These are phyloP conservation scores for Amblyopsis rosae DNA, from an alignment of 2,113 vertebrate genomes.

Conservation along the genomic window DNA sequence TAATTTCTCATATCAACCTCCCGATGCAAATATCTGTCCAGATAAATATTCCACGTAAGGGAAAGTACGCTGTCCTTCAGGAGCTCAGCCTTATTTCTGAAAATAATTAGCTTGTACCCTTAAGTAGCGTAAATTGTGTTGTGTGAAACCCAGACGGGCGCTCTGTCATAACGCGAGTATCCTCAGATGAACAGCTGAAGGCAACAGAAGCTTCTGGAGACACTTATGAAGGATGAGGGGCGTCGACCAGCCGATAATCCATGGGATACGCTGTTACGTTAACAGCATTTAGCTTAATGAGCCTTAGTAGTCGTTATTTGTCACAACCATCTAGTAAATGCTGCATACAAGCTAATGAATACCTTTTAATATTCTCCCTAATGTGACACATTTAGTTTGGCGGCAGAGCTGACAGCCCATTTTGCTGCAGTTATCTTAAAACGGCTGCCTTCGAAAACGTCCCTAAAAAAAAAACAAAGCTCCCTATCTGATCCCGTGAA, in stretches of 20 bases:
- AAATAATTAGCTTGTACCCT: not conserved
- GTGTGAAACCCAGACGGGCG: not conserved
- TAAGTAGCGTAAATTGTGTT: not conserved
- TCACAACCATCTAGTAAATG: constrained; percentile 15
- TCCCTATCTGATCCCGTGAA: constrained; percentile 9
- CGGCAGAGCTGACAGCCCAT: constrained; percentile 15
- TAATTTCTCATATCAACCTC: not conserved
- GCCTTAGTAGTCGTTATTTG: constrained; percentile 27
- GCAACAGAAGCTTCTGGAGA: constrained; percentile 1
- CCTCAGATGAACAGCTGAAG: constrained; percentile 9
- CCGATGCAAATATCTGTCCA: not conserved
- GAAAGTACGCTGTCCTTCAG: not conserved
- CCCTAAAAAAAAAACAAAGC: not conserved
- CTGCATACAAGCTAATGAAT: constrained; percentile 5
- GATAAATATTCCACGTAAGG: not conserved
- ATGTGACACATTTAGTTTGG: constrained; percentile 14
- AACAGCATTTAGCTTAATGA: constrained; percentile 38
- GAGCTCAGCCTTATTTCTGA: not conserved
- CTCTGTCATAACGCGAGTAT: not conserved
- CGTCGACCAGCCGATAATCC: constrained; percentile 16
- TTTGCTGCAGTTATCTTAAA: constrained; percentile 7
- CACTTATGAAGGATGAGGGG: constrained; percentile 18
- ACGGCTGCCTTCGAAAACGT: constrained; percentile 35
- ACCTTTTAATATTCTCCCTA: constrained; percentile 12
- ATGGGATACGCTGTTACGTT: constrained; percentile 11